Conservation (phyloP, 2,113 vertebrate species). For the Microtus montanus region DNA sequence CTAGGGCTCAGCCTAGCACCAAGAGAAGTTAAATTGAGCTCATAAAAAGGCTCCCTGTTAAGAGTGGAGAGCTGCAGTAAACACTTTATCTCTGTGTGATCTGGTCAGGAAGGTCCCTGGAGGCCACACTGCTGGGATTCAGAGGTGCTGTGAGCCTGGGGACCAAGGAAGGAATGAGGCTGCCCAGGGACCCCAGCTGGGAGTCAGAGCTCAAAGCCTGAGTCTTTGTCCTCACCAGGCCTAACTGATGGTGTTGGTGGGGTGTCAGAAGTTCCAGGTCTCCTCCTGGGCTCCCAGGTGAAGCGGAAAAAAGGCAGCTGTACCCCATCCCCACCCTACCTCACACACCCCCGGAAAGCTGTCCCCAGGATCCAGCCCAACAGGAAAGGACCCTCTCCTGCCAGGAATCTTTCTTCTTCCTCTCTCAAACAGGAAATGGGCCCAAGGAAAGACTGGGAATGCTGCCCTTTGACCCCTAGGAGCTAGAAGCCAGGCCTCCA, state of each 20-base stretch:
- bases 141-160: not conserved
- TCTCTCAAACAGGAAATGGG: constrained; percentile 71
- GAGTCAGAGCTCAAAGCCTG: not conserved
- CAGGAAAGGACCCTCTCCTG: constrained; percentile 38
- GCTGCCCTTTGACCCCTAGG: constrained; percentile 72
- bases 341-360: too few species aligned
- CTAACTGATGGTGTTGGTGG: not conserved
- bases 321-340: not conserved
- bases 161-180: not conserved
- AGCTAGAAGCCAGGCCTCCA: constrained; percentile 35
- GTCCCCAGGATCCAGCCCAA: not conserved
- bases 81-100: not conserved
- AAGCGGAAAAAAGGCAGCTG: not conserved
- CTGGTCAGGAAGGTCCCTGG: not conserved
- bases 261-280: not conserved
- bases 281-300: not conserved
- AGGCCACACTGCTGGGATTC: not conserved
- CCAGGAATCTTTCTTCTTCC: constrained; percentile 54
- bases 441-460: constrained; percentile 44
- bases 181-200: not conserved
- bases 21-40: not conserved
- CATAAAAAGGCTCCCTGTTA: not conserved
- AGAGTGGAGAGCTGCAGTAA: not conserved
- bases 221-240: not conserved
- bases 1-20: not conserved